Percentiles rank a stretch among this genome's conserved stretches.
These are phyloP conservation scores for Mimumesa dahlbomi DNA, from an alignment of 2,888 invertebrate species.

Conservation along the genomic window DNA sequence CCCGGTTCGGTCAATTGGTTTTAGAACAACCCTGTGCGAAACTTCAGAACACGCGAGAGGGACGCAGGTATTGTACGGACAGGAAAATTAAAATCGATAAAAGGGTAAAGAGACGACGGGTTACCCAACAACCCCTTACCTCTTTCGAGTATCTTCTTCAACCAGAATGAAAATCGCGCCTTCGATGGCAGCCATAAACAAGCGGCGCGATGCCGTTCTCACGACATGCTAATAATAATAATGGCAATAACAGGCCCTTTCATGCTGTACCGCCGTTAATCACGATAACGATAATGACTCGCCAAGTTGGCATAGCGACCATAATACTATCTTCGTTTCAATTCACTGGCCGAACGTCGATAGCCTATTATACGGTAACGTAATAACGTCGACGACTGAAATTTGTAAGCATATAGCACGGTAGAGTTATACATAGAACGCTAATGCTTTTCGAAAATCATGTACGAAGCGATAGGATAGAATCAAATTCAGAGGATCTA, in stretches of 20 bases:
- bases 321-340: constrained; percentile 6
- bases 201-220: constrained; percentile 1
- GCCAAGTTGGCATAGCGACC: constrained; percentile 12
- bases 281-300: constrained; percentile 7
- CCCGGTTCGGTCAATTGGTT: constrained; percentile 17
- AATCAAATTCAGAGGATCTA: too few species aligned
- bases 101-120: constrained; percentile 19
- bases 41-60: constrained; percentile 6
- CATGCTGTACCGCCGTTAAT: too few species aligned
- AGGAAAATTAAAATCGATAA: constrained; percentile 46
- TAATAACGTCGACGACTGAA: too few species aligned
- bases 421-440: too few species aligned
- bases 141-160: constrained; percentile 23
- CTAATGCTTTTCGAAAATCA: too few species aligned
- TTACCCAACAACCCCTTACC: background rate
- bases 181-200: background rate
- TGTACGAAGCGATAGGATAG: too few species aligned
- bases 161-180: background rate
- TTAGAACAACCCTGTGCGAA: constrained; percentile 2
- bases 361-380: too few species aligned
- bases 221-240: constrained; percentile 3
- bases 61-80: background rate
- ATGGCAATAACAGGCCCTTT: constrained; percentile 3
- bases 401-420: too few species aligned
- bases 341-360: too few species aligned